These are phyloP conservation scores for Cerastoderma edule DNA, from an alignment of 2,888 invertebrate genomes.

Conservation along the genomic window DNA sequence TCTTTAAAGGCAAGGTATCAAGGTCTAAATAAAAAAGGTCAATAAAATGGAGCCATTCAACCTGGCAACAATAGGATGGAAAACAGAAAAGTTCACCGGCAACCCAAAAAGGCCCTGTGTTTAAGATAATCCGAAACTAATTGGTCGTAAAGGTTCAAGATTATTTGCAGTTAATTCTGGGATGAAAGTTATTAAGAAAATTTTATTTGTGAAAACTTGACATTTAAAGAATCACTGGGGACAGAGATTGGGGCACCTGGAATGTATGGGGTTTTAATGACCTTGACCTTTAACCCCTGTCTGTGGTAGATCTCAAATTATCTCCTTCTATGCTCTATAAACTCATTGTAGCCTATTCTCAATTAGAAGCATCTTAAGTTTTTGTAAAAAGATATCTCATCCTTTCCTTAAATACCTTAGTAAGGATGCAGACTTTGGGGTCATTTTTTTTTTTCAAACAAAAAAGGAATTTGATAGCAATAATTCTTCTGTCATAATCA, in stretches of 20 bases:
- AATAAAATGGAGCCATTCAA: not conserved
- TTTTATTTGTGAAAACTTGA: constrained; percentile 42
- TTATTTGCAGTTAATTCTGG: constrained; percentile 33
- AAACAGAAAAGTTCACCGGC: not conserved
- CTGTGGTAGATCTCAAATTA: too few species aligned
- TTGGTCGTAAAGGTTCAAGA: constrained; percentile 38
- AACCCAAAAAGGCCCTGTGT: not conserved
- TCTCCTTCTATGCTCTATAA: too few species aligned
- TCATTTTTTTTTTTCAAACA: too few species aligned
- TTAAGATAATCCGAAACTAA: constrained; percentile 38
- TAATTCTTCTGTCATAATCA: too few species aligned
- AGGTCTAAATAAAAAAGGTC: constrained; percentile 1
- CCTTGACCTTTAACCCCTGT: constrained; percentile 17
- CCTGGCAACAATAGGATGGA: not conserved
- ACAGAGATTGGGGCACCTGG: constrained; percentile 27
- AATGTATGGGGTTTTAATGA: constrained; percentile 21
- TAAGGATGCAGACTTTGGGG: too few species aligned
- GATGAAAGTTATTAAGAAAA: constrained; percentile 36
- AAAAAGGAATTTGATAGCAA: too few species aligned
- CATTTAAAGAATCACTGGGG: constrained; percentile 28
- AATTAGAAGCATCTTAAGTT: too few species aligned
- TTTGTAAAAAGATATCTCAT: too few species aligned
- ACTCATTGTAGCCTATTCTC: too few species aligned
- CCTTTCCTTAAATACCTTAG: too few species aligned
- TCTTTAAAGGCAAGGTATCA: too few species aligned